A percentile compares a stretch with the other conserved stretches of the same genome.
Conservation (phyloP, 2,113 vertebrate species). For the Gadus macrocephalus region DNA sequence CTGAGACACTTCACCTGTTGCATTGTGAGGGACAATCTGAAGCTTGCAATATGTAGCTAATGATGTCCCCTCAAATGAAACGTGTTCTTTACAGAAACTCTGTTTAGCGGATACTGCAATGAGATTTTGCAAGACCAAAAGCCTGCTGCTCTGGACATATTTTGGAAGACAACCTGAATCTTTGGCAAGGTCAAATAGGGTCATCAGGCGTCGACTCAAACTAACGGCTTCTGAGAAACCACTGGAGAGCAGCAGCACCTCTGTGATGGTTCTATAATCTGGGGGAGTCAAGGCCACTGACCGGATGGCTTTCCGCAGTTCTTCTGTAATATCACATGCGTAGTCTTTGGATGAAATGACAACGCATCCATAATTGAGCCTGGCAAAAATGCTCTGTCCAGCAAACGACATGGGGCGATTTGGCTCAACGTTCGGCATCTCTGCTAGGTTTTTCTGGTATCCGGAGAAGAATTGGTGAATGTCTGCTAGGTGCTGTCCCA, state of each 20-base stretch:
- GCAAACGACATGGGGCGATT: constrained; percentile 53
- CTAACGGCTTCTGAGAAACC: constrained; percentile 72
- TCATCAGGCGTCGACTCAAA: constrained; percentile 67
- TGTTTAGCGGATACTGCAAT: constrained; percentile 55
- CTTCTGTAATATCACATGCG: constrained; percentile 60
- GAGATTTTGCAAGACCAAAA: constrained; percentile 67
- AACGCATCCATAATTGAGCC: constrained; percentile 72
- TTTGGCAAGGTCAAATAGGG: constrained; percentile 67
- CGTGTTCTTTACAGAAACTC: constrained; percentile 4
- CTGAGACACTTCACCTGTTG: not conserved
- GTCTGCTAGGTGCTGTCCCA: constrained; percentile 72
- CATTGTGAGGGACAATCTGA: not conserved
- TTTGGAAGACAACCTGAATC: constrained; percentile 64
- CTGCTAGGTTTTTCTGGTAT: constrained; percentile 30
- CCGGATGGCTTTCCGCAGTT: constrained; percentile 67
- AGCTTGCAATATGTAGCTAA: not conserved
- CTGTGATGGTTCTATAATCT: constrained; percentile 66
- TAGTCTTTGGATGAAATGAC: constrained; percentile 52
- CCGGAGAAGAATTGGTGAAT: constrained; percentile 62
- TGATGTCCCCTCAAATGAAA: constrained; percentile 14
- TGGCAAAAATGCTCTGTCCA: constrained; percentile 60
- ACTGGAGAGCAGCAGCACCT: constrained; percentile 71
- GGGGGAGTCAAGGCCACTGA: constrained; percentile 72
- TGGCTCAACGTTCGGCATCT: constrained; percentile 7
- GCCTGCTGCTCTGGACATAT: constrained; percentile 47